Conservation (phyloP, 2,113 vertebrate species). For the Melospiza georgiana region DNA sequence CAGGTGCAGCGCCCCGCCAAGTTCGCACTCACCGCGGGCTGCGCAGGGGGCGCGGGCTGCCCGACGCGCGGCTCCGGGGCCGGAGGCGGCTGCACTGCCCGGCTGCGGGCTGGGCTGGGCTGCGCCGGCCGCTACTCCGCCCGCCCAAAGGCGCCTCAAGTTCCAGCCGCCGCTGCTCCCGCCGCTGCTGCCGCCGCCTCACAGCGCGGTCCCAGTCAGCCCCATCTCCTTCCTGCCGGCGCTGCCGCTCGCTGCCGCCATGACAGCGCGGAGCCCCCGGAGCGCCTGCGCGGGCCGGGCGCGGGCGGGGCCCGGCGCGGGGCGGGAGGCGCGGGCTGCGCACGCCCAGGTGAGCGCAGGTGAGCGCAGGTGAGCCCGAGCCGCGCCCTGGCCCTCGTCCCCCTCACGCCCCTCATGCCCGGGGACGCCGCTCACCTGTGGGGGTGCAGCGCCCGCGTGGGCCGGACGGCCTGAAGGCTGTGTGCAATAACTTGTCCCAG, state of each 20-base stretch:
- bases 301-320: neutral
- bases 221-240: constrained; percentile 79
- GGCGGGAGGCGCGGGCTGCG: neutral
- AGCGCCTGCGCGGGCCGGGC: constrained; percentile 69
- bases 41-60: neutral
- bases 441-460: neutral
- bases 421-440: accelerated
- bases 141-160: neutral
- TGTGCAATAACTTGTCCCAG: accelerated
- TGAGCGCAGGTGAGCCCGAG: neutral
- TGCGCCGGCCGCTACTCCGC: neutral
- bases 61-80: neutral
- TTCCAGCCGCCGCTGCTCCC: neutral
- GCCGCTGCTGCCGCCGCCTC: neutral
- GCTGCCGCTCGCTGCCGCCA: constrained; percentile 85
- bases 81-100: neutral
- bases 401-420: accelerated
- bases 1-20: constrained; percentile 38
- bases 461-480: neutral
- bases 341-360: constrained; percentile 30
- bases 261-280: constrained; percentile 82
- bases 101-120: neutral
- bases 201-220: constrained; percentile 34
- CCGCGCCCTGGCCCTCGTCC: accelerated
- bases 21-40: neutral